Base-by-base conservation (phyloP, 2,797 vertebrate genomes). In the Parauchenoglanis punctatus region DNA sequence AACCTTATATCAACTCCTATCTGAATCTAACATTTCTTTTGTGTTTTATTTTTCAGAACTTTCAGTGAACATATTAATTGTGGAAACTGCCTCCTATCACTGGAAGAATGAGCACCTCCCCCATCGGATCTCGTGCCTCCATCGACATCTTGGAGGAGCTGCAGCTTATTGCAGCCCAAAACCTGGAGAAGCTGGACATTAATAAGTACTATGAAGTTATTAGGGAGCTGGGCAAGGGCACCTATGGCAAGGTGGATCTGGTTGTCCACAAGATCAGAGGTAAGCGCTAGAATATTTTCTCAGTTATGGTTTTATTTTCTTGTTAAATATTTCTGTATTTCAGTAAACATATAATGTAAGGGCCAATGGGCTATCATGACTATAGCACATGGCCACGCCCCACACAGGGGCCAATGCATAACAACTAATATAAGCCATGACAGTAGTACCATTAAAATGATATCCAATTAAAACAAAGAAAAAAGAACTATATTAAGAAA, bases 211-310 rank as follows among this genome's bases (percentile, higher is more conserved):
- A 97, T 31, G 96, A 97, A 90, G 95, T 97, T 87, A 96, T 97
- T 89, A 88, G 96, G 80, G 96, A 97, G 91, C 93, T 97, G 86
- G 96, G 96, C 81, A 97, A 97, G 85, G 96, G 96, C 84, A 97
- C 96, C 85, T 97, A 97, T 0, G 96, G 96, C 52, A 96, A 96
- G 87, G 96, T 97, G 93, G 96, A 97, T 92, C 95, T 97, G 90
- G 96, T 96, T 54, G 93, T 97, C 87, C 96, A 97, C 92, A 97
- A 96, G 91, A 95, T 95, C 89, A 92, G 95, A 96, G 96, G 96
- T 97, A 90, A 92, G 93, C 86, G 46, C 56, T 56, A 7, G 8
- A 72, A 31, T 10, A 59, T 59, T 75, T 72, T 23, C 15, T 44
- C 35, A 56, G 11, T 67, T 18, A 11, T 15, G 11, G 35, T 46